These are phyloP conservation scores for Oryzias sinensis DNA, from an alignment of 2,797 vertebrate species.

Conservation along the genomic window DNA sequence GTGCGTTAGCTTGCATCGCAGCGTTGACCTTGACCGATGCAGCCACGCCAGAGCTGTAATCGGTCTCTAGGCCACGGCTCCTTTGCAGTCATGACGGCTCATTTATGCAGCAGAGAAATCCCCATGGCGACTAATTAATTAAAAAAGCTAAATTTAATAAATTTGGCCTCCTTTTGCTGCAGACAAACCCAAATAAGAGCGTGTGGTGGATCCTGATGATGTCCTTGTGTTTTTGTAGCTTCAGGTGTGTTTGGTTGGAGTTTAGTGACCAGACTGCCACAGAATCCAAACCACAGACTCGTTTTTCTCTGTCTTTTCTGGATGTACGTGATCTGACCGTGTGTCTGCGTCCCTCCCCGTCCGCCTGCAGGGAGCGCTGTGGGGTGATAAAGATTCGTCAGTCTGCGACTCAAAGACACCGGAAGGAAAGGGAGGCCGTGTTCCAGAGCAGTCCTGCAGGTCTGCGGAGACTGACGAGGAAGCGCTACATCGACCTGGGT, in stretches of 20 bases:
- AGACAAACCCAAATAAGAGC: conserved; percentile 12
- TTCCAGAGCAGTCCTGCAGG: conserved; percentile 81
- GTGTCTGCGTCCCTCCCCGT: conserved; percentile 3
- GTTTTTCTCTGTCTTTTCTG: neutral
- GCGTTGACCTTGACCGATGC: neutral
- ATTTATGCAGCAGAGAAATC: neutral
- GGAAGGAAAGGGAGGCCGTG: conserved; percentile 78
- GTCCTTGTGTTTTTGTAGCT: neutral
- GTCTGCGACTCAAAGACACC: conserved; percentile 79
- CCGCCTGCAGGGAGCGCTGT: conserved; percentile 65
- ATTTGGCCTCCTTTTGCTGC: conserved; percentile 1
- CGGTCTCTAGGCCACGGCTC: neutral
- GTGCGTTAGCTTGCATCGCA: neutral
- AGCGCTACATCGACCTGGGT: conserved; percentile 93
- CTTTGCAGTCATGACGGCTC: neutral
- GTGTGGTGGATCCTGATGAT: neutral
- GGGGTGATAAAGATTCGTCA: conserved; percentile 92
- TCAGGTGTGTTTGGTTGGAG: too few species aligned
- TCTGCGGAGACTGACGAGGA: conserved; percentile 84
- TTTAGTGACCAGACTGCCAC: neutral
- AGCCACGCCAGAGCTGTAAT: neutral
- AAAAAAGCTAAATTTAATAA: conserved; percentile 3
- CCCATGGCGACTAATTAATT: conserved; percentile 12
- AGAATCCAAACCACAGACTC: neutral
- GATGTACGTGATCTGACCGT: neutral